These are phyloP conservation scores for Pterois miles DNA, from an alignment of 2,797 vertebrate genomes.

Conservation along the genomic window DNA sequence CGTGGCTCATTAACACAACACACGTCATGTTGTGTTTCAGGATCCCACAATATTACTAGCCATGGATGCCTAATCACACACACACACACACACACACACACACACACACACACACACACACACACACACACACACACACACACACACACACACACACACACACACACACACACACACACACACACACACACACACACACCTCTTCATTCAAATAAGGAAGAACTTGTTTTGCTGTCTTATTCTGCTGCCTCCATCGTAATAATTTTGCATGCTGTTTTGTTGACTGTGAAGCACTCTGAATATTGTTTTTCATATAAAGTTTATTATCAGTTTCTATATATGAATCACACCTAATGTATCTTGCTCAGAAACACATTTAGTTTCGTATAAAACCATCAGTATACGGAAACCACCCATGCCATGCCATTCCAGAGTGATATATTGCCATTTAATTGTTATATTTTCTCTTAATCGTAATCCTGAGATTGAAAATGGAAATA, in stretches of 20 bases:
- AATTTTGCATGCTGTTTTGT: background rate
- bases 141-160: background rate
- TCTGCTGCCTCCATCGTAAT: background rate
- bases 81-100: constrained; percentile 1
- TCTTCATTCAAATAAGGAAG: background rate
- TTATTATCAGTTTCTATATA: constrained; percentile 4
- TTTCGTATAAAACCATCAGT: constrained; percentile 2
- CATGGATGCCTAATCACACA: background rate
- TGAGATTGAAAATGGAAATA: constrained; percentile 12
- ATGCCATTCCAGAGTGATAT: background rate
- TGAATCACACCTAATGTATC: background rate
- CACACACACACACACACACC: background rate
- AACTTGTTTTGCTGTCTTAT: constrained; percentile 7
- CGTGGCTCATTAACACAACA: constrained; percentile 51
- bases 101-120: background rate
- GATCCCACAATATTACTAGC: background rate
- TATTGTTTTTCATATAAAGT: constrained; percentile 20
- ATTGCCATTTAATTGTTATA: constrained; percentile 32
- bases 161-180: background rate
- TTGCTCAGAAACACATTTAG: background rate
- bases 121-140: background rate
- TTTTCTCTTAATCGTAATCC: constrained; percentile 23
- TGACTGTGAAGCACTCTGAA: background rate
- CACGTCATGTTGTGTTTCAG: constrained; percentile 7
- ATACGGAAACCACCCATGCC: constrained; percentile 10